Conservation (phyloP, 2,113 vertebrate species). For the Cinclus cinclus region DNA sequence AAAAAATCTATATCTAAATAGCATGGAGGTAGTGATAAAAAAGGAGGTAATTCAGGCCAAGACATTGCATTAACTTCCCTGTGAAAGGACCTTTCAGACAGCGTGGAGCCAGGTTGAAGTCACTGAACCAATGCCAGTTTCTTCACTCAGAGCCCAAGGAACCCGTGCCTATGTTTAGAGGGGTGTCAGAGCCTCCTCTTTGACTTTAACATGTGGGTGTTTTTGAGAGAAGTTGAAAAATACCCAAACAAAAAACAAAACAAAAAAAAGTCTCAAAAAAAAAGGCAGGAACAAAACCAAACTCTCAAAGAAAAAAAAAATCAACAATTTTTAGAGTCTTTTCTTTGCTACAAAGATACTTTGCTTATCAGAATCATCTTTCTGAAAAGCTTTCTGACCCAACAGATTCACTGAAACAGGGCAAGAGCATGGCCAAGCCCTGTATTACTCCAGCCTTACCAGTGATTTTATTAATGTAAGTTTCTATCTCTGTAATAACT, state of each 20-base stretch:
- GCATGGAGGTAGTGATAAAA: constrained; percentile 51
- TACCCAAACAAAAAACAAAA: no score
- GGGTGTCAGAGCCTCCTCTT: background rate
- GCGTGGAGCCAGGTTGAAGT: background rate
- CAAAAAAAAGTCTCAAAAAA: background rate
- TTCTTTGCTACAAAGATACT: background rate
- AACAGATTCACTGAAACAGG: background rate
- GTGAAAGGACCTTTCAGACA: constrained; percentile 48
- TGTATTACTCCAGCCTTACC: background rate
- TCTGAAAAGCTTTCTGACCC: background rate
- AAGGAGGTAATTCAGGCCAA: constrained; percentile 52
- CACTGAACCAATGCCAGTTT: constrained; percentile 2
- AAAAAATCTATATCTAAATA: constrained; percentile 56
- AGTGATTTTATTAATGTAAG: background rate
- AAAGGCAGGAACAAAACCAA: fast-evolving
- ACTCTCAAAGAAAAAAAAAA: fast-evolving
- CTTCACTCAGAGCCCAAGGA: background rate
- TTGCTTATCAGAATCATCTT: background rate
- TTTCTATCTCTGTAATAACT: background rate
- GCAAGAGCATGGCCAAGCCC: background rate
- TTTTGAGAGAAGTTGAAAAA: background rate
- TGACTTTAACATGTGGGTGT: background rate
- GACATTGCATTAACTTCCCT: constrained; percentile 38
- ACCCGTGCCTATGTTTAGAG: background rate
- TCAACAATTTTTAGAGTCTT: fast-evolving